Evolutionary conservation across 2,113 vertebrate genomes (phyloP).

Genomic region (Lasiurus cinereus): DNA sequence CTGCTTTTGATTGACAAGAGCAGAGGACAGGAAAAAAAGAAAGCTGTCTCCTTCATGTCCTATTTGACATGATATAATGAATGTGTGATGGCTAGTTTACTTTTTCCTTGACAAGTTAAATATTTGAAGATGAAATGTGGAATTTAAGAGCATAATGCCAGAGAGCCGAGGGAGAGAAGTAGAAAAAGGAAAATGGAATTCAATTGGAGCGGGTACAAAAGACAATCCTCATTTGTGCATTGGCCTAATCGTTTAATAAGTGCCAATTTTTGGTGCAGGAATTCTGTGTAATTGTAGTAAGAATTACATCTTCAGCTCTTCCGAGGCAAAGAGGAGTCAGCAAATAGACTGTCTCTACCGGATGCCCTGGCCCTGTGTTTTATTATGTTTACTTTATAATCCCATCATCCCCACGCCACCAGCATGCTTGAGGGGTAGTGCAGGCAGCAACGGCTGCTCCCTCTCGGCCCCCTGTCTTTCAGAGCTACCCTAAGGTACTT

Average conservation of each 20-base stretch:
- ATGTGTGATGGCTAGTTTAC: constrained; percentile 78
- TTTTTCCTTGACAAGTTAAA: constrained; percentile 80
- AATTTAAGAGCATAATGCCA: constrained; percentile 69
- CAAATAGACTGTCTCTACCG: constrained; percentile 83
- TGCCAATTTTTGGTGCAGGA: constrained; percentile 79
- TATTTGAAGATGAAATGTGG: constrained; percentile 81
- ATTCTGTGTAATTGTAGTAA: constrained; percentile 78
- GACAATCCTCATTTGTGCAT: constrained; percentile 78
- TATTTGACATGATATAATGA: constrained; percentile 77
- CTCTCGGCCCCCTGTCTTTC: constrained; percentile 88
- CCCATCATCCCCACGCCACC: constrained; percentile 87
- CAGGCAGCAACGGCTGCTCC: constrained; percentile 84
- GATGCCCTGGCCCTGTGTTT: constrained; percentile 86
- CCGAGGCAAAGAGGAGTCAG: constrained; percentile 80
- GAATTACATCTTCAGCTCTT: constrained; percentile 81
- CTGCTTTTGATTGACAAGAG: constrained; percentile 81
- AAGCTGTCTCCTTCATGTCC: constrained; percentile 71
- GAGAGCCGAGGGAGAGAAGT: not conserved
- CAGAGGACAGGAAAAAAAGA: constrained; percentile 55
- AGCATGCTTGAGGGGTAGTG: constrained; percentile 88
- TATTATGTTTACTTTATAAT: constrained; percentile 91
- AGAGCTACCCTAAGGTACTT: constrained; percentile 89
- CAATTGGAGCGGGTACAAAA: constrained; percentile 83
- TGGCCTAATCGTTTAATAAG: constrained; percentile 86
- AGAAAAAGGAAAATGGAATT: constrained; percentile 50